These are phyloP conservation scores for Bicyclus anynana DNA, from an alignment of 1,140 invertebrate genomes.

Conservation along the genomic window DNA sequence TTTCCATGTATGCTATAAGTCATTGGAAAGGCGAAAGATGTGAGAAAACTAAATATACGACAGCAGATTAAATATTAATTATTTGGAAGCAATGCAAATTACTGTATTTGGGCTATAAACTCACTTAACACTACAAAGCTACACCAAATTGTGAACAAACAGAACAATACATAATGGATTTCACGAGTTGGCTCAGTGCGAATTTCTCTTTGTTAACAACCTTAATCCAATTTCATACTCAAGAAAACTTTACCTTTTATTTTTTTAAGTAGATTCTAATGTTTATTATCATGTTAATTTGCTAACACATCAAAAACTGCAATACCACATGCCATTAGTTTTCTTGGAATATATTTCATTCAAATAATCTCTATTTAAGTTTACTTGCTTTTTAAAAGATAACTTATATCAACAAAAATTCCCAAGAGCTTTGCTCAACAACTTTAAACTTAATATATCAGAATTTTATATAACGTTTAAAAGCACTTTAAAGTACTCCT, in stretches of 20 bases:
- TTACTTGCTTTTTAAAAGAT: too few species aligned
- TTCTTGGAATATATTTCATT: too few species aligned
- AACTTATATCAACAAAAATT: too few species aligned
- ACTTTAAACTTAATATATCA: too few species aligned
- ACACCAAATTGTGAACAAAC: slow-evolving; percentile 15
- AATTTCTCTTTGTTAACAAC: slow-evolving; percentile 21
- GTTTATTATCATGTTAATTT: too few species aligned
- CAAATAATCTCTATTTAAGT: too few species aligned
- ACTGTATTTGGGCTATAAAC: slow-evolving; percentile 19
- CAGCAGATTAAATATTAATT: not conserved
- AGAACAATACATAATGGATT: slow-evolving; percentile 24
- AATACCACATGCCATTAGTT: too few species aligned
- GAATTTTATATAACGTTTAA: too few species aligned
- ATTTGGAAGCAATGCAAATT: slow-evolving; percentile 19
- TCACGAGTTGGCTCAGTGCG: slow-evolving; percentile 17
- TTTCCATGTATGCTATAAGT: too few species aligned
- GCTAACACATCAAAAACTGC: too few species aligned
- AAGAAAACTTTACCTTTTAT: slow-evolving; percentile 1
- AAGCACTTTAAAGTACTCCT: too few species aligned
- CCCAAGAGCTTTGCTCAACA: too few species aligned
- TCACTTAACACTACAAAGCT: slow-evolving; percentile 23
- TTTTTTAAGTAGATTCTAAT: not conserved
- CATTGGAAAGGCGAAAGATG: not conserved
- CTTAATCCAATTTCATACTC: slow-evolving; percentile 13
- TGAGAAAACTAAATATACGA: not conserved